Base-by-base conservation (phyloP, 2,113 vertebrate genomes). In the Sinocyclocheilus rhinocerous region DNA sequence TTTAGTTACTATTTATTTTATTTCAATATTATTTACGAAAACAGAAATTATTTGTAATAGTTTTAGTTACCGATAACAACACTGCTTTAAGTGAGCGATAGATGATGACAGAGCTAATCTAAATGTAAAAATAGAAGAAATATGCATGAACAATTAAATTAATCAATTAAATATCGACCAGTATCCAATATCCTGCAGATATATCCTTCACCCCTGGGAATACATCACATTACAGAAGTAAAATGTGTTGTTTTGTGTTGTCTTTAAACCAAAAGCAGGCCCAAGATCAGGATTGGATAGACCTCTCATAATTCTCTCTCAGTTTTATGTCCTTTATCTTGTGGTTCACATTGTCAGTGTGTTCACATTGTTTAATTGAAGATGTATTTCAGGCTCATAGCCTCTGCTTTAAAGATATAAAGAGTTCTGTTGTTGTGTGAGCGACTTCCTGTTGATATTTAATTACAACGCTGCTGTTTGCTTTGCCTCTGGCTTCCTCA, bases 381-480 rank as follows among this genome's bases (percentile, higher is more conserved):
- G 72, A 79, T 29, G 39, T 26, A 65, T 67, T 57, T 59, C 39
- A 29, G 29, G 42, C 69, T 76, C 18, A 67, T 82, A 57, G 72
- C 65, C 10, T 57, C 45, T 67, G 69, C 12, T 48, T 42, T 79
- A 12, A 83, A 39, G 22, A 72, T 76, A 24, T 83, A 69, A 76
- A 48, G 72, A 39, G 59, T 63, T 59, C 59, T 1, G 8, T 77
- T 88, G 75, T 76, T 78, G 52, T 70, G 26, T 83, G 79, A 63
- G 61, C 76, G 84, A 78, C 72, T 48, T 83, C 84, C 59, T 77
- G 70, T 85, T 76, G 80, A 76, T 82, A 45, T 33, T 76, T 88
- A 88, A 85, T 88, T 85, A 88, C 63, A 39, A 50, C 33, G 1
- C 9, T 39, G 13, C 73, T 80, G 65, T 81, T 88, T 81, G 59